Base-by-base conservation (phyloP, 2,797 vertebrate species). In the Halcyon leucocephala region DNA sequence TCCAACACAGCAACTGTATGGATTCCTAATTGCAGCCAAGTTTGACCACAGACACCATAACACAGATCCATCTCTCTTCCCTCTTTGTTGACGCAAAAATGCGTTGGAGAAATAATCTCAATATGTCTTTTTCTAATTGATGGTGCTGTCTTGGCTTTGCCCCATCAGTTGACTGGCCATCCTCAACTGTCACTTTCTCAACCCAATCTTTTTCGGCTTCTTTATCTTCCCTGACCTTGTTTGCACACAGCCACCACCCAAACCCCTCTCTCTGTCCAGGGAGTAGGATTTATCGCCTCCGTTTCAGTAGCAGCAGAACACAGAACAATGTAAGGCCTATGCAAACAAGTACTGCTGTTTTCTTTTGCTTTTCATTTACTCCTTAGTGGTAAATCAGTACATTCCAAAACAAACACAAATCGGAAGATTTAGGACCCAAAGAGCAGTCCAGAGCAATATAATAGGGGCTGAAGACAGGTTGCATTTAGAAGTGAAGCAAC, bases 281-380 rank as follows among this genome's bases (percentile, higher is more conserved):
- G 72, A 92, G 24, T 1, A 52, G 84, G 86, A 95, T 96, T 94
- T 94, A 86, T 95, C 17, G 8, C 70, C 73, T 73, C 87, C 73
- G 29, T 70, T 95, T 86, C 78, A 64, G 90, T 9, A 86, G 93
- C 85, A 91, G 73, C 82, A 92, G 60, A 85, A n/a, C 74, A 71
- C 35, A 70, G 82, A 93, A 94, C 86, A 95, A 90, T 79, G 71
- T 17, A 77, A 44, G 88, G 33, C 90, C 94, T 94, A 67, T 61
- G 41, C 73, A 96, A 95, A 91, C 85, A 91, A 73, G 58, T 8
- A 20, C 39, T 12, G 77, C n/a, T 66, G 62, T 82, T 94, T 95
- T 82, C 77, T 79, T 95, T 93, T 77, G 74, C 86, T 85, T 95
- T 93, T 77, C 89, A 42, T 84, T 94, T 86, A 85, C 89, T 89